Conservation (phyloP, 1,140 invertebrate genomes). For the Drosophila biarmipes region DNA sequence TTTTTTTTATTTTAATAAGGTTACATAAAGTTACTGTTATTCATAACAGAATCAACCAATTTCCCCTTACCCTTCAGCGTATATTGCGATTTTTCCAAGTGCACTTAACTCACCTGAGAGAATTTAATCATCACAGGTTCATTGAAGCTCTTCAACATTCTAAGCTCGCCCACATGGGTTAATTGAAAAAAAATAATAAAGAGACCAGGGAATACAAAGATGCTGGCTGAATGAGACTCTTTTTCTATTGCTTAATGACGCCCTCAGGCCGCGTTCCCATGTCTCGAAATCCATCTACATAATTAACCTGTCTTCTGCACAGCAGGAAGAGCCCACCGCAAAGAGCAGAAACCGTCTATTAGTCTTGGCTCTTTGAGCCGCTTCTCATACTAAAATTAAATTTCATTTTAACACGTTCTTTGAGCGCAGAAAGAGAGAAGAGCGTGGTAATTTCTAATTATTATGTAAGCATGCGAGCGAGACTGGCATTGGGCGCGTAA, state of each 20-base stretch:
- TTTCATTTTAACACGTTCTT: slow-evolving; percentile 81
- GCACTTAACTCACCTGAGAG: slow-evolving; percentile 14
- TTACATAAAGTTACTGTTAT: no score
- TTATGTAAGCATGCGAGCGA: slow-evolving; percentile 80
- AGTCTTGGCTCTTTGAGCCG: slow-evolving; percentile 43
- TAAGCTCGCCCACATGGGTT: slow-evolving; percentile 22
- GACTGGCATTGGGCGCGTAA: slow-evolving; percentile 61
- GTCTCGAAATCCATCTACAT: slow-evolving; percentile 57
- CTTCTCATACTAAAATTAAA: slow-evolving; percentile 79
- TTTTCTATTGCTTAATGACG: slow-evolving; percentile 30
- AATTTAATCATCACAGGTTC: slow-evolving; percentile 34
- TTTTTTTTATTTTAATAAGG: no score
- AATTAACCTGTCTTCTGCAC: slow-evolving; percentile 62
- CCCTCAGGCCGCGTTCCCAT: slow-evolving; percentile 46
- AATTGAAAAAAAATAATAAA: slow-evolving; percentile 48
- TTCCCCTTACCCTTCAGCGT: no score
- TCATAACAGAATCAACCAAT: neutral
- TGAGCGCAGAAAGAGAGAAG: slow-evolving; percentile 25
- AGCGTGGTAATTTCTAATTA: slow-evolving; percentile 60
- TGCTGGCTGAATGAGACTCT: slow-evolving; percentile 35
- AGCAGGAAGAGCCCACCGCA: slow-evolving; percentile 65
- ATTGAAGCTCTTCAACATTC: slow-evolving; percentile 32
- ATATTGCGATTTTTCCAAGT: slow-evolving; percentile 1
- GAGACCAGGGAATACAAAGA: slow-evolving; percentile 46
- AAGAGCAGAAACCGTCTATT: slow-evolving; percentile 66